Base-by-base conservation (phyloP, 2,888 invertebrate species). In the Cantharis lateralis region DNA sequence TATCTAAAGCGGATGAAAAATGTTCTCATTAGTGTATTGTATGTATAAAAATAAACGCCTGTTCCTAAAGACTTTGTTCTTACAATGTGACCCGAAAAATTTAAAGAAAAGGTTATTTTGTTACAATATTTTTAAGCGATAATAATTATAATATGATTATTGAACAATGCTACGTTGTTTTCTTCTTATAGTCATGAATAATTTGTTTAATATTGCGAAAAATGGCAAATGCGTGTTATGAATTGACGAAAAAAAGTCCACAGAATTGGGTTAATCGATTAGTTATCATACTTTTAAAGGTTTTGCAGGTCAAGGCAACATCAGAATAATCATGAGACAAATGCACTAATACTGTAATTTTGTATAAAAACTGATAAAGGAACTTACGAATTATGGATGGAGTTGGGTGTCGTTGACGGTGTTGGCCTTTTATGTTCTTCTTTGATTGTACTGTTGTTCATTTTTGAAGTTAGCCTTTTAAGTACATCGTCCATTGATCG, bases 401-500 rank as follows among this genome's bases (percentile, higher is more conserved):
- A 87, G 82, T 88, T 88, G 69, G 93, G 92, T 75, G 93, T 93
- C 79, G 93, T 92, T 26, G 93, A 92, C 61, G 93, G 93, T 80
- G 93, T 92, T 64, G 93, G 92, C 87, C 93, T 91, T 84, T 93
- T 93, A 26, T 81, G 79, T 86, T 94, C 93, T 83, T 93, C 92
- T 79, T 93, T 92, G 80, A 93, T 91, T 62, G 93, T 93, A 85
- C 93, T 94, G 87, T 93, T 93, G 87, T 94, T 93, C 93, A 95
- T 95, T 89, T 96, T 96, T 80, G 95, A 95, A 81, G 95, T 96
- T 83, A 91, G 91, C 87, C 95, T 92, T 89, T 95, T 95, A 72
- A 96, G 90, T 66, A 97, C 96, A 90, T 96, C 96, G 90, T 97
- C 96, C 96, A 97, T 96, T 79, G 96, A 95, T 88, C 94, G 90